Evolutionary conservation across 2,797 vertebrate genomes (phyloP).

Genomic region (Potorous gilbertii): DNA sequence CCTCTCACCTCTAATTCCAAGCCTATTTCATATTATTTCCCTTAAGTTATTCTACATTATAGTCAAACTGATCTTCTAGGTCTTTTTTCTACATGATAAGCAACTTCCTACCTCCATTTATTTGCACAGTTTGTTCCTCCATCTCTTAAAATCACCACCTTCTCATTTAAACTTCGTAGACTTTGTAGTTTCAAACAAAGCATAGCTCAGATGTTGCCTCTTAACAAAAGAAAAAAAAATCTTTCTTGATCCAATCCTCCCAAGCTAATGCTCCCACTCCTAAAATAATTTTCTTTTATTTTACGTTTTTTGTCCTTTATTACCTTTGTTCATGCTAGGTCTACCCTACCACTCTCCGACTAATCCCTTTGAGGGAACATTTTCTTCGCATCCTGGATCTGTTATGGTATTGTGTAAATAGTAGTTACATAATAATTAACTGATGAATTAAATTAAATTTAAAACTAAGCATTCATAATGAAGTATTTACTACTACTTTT

Average conservation of each 20-base stretch:
- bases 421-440: neutral
- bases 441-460: neutral
- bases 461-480: neutral
- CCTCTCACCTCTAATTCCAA: neutral
- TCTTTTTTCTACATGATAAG: neutral
- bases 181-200: neutral
- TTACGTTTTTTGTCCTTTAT: neutral
- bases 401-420: neutral
- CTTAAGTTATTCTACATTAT: neutral
- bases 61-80: neutral
- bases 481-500: neutral
- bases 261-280: neutral
- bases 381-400: neutral
- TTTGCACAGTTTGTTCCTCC: neutral
- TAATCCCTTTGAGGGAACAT: neutral
- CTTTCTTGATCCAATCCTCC: neutral
- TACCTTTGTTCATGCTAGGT: neutral
- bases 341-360: neutral
- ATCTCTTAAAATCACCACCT: neutral
- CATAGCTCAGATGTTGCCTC: neutral
- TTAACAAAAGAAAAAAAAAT: neutral
- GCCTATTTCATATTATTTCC: neutral
- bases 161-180: neutral
- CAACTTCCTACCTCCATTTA: neutral
- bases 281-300: neutral